These are phyloP conservation scores for Anthopleura sola DNA, from an alignment of 64 coral and sea anemone genomes.

Conservation along the genomic window DNA sequence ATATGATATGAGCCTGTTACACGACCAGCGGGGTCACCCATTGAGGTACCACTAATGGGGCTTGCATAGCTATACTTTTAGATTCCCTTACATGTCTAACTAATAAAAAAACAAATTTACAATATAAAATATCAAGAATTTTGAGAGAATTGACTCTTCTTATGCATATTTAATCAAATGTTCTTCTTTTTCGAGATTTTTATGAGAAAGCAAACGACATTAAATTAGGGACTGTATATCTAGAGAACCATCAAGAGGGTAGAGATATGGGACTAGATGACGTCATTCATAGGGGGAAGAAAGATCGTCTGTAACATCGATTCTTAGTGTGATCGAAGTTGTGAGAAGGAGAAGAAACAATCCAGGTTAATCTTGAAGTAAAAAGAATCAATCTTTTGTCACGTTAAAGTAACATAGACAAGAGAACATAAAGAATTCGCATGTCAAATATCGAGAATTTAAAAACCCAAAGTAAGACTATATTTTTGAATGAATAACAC, in stretches of 20 bases:
- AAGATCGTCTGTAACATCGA: not conserved
- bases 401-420: not conserved
- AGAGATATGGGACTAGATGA: not conserved
- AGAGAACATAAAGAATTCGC: conserved; percentile 52
- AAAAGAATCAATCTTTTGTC: not conserved
- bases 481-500: not conserved
- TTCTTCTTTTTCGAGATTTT: not conserved
- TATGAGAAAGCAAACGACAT: not conserved
- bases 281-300: not conserved
- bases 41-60: not conserved
- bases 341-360: not conserved
- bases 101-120: not conserved
- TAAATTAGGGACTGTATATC: not conserved
- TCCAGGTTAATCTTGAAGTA: not conserved
- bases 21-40: not conserved
- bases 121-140: not conserved
- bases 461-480: conserved; percentile 55
- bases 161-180: not conserved
- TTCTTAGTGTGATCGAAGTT: not conserved
- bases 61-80: not conserved
- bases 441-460: conserved; percentile 94
- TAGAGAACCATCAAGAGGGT: not conserved
- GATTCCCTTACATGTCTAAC: not conserved
- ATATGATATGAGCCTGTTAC: conserved; percentile 1
- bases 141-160: not conserved